A percentile compares a stretch with the other conserved stretches of the same genome.
Evolutionary conservation across 2,113 vertebrate species (phyloP).

Genomic region (Barbus barbus): DNA sequence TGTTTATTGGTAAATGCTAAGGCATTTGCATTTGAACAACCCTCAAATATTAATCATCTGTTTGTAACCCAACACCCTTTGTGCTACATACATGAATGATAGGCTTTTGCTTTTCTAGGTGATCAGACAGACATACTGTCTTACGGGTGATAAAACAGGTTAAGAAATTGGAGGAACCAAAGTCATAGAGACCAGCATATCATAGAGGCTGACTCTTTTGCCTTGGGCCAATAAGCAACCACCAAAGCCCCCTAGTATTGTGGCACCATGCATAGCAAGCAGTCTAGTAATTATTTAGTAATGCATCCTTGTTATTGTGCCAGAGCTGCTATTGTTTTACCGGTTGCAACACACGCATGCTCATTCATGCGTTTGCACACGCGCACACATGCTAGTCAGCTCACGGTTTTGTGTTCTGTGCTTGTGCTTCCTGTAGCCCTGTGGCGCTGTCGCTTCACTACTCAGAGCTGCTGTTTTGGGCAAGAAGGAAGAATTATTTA

Average conservation of each 20-base stretch:
- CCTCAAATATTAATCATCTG: background rate
- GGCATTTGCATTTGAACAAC: background rate
- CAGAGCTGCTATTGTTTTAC: background rate
- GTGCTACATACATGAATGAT: background rate
- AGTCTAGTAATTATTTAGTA: background rate
- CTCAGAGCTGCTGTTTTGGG: conserved; percentile 47
- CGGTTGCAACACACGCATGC: background rate
- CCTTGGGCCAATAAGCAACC: background rate
- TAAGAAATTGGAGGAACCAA: background rate
- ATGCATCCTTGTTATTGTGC: background rate
- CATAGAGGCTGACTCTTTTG: background rate
- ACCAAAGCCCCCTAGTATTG: background rate
- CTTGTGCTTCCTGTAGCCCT: conserved; percentile 46
- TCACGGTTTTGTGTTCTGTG: background rate
- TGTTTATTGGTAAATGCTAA: background rate
- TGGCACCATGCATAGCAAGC: background rate
- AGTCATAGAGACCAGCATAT: background rate
- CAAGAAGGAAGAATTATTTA: conserved; percentile 63
- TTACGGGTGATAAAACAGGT: background rate
- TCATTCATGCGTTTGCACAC: background rate
- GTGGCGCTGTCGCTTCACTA: conserved; percentile 8
- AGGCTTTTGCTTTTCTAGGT: background rate
- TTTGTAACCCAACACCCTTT: background rate
- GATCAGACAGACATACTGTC: background rate
- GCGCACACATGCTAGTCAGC: background rate